These are phyloP conservation scores for Orussus abietinus DNA, from an alignment of 1,140 invertebrate genomes.

Conservation along the genomic window DNA sequence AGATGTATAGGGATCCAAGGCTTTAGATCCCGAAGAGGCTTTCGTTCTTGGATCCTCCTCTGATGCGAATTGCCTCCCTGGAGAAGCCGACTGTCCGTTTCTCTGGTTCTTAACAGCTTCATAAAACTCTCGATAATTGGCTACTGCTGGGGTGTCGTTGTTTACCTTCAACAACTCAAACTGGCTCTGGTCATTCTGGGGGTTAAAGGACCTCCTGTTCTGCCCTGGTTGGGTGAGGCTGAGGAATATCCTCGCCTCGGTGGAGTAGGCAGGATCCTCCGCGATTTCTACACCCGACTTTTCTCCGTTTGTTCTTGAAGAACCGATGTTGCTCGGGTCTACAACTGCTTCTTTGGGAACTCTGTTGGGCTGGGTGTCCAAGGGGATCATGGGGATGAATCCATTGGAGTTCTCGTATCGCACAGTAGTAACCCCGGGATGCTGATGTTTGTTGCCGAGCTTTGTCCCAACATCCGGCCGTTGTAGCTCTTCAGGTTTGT, in stretches of 20 bases:
- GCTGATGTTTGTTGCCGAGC: no score
- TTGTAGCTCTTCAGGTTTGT: no score
- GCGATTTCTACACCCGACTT: constrained; percentile 21
- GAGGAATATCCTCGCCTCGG: constrained; percentile 40
- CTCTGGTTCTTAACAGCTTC: no score
- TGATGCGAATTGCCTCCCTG: neutral
- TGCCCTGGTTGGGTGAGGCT: constrained; percentile 25
- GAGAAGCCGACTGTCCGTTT: no score
- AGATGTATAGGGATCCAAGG: no score
- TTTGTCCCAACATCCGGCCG: no score
- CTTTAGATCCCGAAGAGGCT: no score
- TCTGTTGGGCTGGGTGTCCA: neutral
- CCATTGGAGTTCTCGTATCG: constrained; percentile 43
- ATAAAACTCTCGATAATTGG: constrained; percentile 44
- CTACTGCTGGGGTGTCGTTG: constrained; percentile 41
- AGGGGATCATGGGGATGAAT: constrained; percentile 38
- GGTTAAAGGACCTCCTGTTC: constrained; percentile 37
- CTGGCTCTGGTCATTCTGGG: constrained; percentile 31
- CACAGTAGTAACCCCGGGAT: constrained; percentile 15
- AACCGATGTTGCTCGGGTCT: neutral
- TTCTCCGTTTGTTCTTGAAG: neutral
- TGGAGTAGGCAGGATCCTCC: constrained; percentile 35
- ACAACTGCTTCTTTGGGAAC: neutral
- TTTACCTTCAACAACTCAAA: constrained; percentile 47
- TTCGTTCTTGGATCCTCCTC: no score